phyloP scores from a whole-genome alignment of 2,888 invertebrate genomes.

The Cerceris ruficornis region DNA sequence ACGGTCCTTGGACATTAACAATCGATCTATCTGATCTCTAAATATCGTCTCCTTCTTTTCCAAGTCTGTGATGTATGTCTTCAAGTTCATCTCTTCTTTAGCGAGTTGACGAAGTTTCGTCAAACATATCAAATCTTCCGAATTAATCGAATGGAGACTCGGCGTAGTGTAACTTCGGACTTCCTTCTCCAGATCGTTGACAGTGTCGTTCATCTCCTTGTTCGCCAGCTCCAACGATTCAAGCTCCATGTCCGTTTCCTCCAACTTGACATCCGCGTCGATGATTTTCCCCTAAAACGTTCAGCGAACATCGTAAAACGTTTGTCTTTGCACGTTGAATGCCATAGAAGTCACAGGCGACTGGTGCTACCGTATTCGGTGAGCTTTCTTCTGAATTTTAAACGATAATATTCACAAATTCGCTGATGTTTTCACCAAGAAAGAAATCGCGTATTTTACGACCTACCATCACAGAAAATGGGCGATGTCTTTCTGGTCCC shows the following conservation, averaged over 20 bases:
- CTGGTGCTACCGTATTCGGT: no score
- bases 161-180: constrained; percentile 49
- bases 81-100: constrained; percentile 70
- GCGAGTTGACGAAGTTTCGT: constrained; percentile 72
- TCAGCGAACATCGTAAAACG: neutral
- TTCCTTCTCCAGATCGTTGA: constrained; percentile 64
- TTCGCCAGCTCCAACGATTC: constrained; percentile 71
- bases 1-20: constrained; percentile 63
- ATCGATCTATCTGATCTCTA: constrained; percentile 68
- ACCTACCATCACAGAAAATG: no score
- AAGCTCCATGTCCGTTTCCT: constrained; percentile 74
- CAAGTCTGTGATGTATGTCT: constrained; percentile 71
- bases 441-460: no score
- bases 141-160: constrained; percentile 73
- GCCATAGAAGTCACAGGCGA: no score
- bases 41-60: constrained; percentile 71
- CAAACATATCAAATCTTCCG: constrained; percentile 74
- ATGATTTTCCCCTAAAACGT: constrained; percentile 75
- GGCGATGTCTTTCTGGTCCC: no score
- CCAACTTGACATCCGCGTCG: constrained; percentile 72
- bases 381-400: no score
- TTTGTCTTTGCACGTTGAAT: no score
- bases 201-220: constrained; percentile 66
- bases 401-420: no score
- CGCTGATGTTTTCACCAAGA: no score